Evolutionary conservation across 2,113 vertebrate species (phyloP), one percentile per base, ranked within the genome.

Genomic region (Machaerirhynchus nigripectus): DNA sequence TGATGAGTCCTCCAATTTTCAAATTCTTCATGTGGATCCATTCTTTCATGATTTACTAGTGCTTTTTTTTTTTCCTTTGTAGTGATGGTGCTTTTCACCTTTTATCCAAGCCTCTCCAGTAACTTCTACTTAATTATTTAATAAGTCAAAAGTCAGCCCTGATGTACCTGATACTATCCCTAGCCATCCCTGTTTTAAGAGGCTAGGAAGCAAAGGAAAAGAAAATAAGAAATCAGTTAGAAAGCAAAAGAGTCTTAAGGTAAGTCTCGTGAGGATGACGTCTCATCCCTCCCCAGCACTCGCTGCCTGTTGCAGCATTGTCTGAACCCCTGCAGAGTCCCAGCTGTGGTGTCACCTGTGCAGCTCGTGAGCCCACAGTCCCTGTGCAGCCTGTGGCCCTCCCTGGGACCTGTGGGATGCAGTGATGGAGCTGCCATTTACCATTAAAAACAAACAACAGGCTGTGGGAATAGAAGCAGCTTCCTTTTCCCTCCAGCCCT

Each of bases 401-500:
- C 87, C 63, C 33, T 9, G 39, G 89, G 89, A 92, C 56, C 42
- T 84, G 60, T 44, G 94, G 89, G 91, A 35, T 78, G 69, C 77
- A 65, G 89, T 49, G 84, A 82, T 84, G 95, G 74, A 93, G 93
- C 30, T 84, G 84, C 81, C 91, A 26, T 94, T 95, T 68, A 81
- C 89, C 89, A 93, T 61, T 52, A 68, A 96, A 97, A 97, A 97
- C 95, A 97, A 97, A 97, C 93, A 97, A 21, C 35, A 49, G 93
- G 84, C 96, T 96, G 96, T 97, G 96, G 96, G 96, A 97, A 97
- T 92, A 87, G 80, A 20, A 95, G 49, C 91, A 46, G 94, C 94
- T 97, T 97, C 96, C 96, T 95, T 95, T 97, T 97, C 96, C 95
- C 96, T 95, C 3, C 89, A 92, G 96, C 87, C 84, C 78, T 19